Conservation (phyloP, 37 sponge, comb jelly and placozoan genomes). For the Petrosia ficiformis region DNA sequence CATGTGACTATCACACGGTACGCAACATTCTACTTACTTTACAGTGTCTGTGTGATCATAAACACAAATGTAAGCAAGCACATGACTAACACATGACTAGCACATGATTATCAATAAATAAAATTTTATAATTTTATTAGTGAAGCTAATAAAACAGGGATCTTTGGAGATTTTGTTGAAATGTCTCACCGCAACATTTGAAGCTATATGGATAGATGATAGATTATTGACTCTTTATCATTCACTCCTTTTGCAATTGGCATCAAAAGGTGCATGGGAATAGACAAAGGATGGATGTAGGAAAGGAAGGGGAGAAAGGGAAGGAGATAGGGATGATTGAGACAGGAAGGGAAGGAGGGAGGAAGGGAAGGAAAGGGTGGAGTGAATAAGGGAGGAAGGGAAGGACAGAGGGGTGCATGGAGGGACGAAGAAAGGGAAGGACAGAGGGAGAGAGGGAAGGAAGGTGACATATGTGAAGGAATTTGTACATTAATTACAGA, state of each 20-base stretch:
- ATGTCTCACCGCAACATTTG: background rate
- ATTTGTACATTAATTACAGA: conserved; percentile 37
- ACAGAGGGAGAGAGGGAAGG: too few relatives aligned
- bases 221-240: conserved; percentile 20
- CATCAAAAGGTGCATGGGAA: conserved; percentile 44
- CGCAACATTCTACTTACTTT: conserved; percentile 12
- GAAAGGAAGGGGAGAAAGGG: too few relatives aligned
- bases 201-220: background rate
- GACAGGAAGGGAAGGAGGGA: too few relatives aligned
- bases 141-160: conserved; percentile 29
- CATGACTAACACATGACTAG: background rate
- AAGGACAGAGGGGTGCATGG: too few relatives aligned
- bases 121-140: conserved; percentile 1
- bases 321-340: too few relatives aligned
- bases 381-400: too few relatives aligned
- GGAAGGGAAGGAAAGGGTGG: too few relatives aligned
- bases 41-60: conserved; percentile 27
- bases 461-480: background rate
- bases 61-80: conserved; percentile 30
- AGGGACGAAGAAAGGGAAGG: too few relatives aligned
- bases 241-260: conserved; percentile 48
- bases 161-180: conserved; percentile 8
- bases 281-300: too few relatives aligned
- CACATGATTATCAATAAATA: background rate
- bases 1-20: conserved; percentile 6